Evolutionary conservation across 92 coral and sea anemone genomes (phyloP).

Genomic region (Nematostella vectensis): DNA sequence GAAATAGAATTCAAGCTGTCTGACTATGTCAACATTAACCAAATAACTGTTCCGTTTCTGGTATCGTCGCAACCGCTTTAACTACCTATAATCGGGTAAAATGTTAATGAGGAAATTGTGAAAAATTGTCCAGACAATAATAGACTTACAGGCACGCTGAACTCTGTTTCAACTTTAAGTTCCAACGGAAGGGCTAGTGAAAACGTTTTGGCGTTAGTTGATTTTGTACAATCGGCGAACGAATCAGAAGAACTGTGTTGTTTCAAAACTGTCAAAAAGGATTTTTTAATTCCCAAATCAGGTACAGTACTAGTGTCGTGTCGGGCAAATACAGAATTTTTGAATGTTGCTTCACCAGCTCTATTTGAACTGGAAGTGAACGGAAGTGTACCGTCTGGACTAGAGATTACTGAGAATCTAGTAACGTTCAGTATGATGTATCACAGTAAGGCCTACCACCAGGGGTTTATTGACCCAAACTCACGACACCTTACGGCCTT

Average conservation of each 20-base stretch:
- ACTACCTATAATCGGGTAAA: constrained; percentile 28
- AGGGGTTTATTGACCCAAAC: constrained; percentile 20
- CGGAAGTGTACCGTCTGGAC: constrained; percentile 31
- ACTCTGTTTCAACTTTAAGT: constrained; percentile 8
- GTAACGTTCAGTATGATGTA: constrained; percentile 27
- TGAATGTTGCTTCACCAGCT: constrained; percentile 32
- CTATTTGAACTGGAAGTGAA: constrained; percentile 50
- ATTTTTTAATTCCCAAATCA: constrained; percentile 27
- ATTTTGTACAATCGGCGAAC: constrained; percentile 20
- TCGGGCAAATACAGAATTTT: constrained; percentile 41
- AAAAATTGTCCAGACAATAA: neutral
- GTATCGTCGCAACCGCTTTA: constrained; percentile 15
- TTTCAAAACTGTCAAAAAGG: constrained; percentile 18
- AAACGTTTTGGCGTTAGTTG: constrained; percentile 39
- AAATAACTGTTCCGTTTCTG: constrained; percentile 15
- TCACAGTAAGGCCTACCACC: constrained; percentile 35
- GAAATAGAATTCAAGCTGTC: constrained; percentile 23
- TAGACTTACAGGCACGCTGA: constrained; percentile 2
- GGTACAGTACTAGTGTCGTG: constrained; percentile 33
- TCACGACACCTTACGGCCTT: constrained; percentile 22
- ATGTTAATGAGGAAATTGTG: constrained; percentile 41
- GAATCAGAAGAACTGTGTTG: constrained; percentile 20
- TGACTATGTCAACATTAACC: constrained; percentile 3
- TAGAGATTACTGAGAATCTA: constrained; percentile 38
- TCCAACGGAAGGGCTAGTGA: constrained; percentile 19